A percentile compares a stretch with the other conserved stretches of the same genome.
These are phyloP conservation scores for Pseudomyrmex gracilis DNA, from an alignment of 1,140 invertebrate genomes.

Conservation along the genomic window DNA sequence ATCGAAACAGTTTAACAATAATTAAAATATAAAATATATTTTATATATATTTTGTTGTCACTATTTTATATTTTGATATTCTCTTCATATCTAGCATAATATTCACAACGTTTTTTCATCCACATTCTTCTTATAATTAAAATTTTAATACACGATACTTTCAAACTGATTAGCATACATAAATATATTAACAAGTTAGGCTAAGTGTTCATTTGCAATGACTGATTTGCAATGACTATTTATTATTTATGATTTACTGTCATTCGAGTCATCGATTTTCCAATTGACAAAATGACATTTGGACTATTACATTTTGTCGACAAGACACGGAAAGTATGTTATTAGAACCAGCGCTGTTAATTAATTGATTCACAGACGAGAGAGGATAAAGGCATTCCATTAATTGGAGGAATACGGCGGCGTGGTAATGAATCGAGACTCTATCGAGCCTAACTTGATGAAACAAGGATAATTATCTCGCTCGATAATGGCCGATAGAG, in stretches of 20 bases:
- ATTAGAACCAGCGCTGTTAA: constrained; percentile 31
- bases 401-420: constrained; percentile 51
- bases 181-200: too few relatives aligned
- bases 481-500: constrained; percentile 40
- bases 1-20: not conserved
- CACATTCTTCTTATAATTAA: too few relatives aligned
- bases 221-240: too few relatives aligned
- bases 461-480: constrained; percentile 57
- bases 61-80: not conserved
- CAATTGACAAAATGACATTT: constrained; percentile 32
- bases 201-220: too few relatives aligned
- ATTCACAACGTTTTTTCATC: too few relatives aligned
- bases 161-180: too few relatives aligned
- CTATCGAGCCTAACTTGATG: constrained; percentile 56
- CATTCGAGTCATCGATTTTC: not conserved
- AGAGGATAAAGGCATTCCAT: constrained; percentile 19
- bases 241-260: constrained; percentile 12
- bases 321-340: constrained; percentile 16
- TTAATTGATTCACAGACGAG: constrained; percentile 39
- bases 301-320: not conserved
- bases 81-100: too few relatives aligned
- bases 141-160: too few relatives aligned
- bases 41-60: constrained; percentile 16
- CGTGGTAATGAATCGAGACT: constrained; percentile 50
- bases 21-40: constrained; percentile 13